A percentile compares a stretch with the other conserved stretches of the same genome.
phyloP scores from a whole-genome alignment of 2,888 invertebrate species.

The Heliconius cydno region DNA sequence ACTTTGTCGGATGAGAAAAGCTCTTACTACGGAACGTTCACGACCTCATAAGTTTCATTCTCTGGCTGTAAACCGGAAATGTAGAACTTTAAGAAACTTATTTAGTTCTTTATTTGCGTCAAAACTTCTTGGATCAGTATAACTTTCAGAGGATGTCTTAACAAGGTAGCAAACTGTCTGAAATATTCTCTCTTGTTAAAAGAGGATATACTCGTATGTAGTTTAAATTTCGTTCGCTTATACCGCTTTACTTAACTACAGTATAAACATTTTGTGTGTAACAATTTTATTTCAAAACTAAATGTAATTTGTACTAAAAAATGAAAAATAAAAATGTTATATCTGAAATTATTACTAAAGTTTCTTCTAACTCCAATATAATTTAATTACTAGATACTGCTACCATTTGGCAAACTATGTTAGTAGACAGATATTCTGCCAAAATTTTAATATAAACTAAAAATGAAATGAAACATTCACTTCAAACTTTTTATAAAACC shows the following conservation, averaged over 20 bases:
- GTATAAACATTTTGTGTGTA: background rate
- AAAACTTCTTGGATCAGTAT: slow-evolving; percentile 28
- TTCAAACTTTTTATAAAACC: background rate
- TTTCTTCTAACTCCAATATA: background rate
- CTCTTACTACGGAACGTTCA: background rate
- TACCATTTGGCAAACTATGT: background rate
- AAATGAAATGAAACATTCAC: background rate
- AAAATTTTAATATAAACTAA: background rate
- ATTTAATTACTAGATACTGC: slow-evolving; percentile 2
- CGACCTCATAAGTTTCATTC: slow-evolving; percentile 1
- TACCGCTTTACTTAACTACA: background rate
- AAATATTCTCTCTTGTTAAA: slow-evolving; percentile 6
- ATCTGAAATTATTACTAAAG: background rate
- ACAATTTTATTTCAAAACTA: too few species aligned
- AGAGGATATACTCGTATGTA: background rate
- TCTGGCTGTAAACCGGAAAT: slow-evolving; percentile 15
- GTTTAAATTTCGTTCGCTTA: background rate
- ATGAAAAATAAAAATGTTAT: background rate
- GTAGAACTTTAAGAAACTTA: slow-evolving; percentile 29
- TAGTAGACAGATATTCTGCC: background rate
- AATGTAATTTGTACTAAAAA: too few species aligned
- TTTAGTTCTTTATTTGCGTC: slow-evolving; percentile 30
- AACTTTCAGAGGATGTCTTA: slow-evolving; percentile 14
- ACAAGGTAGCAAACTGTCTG: slow-evolving; percentile 5
- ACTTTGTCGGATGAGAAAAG: background rate